phyloP scores from a whole-genome alignment of 2,113 vertebrate genomes.

The Aplodontia rufa region DNA sequence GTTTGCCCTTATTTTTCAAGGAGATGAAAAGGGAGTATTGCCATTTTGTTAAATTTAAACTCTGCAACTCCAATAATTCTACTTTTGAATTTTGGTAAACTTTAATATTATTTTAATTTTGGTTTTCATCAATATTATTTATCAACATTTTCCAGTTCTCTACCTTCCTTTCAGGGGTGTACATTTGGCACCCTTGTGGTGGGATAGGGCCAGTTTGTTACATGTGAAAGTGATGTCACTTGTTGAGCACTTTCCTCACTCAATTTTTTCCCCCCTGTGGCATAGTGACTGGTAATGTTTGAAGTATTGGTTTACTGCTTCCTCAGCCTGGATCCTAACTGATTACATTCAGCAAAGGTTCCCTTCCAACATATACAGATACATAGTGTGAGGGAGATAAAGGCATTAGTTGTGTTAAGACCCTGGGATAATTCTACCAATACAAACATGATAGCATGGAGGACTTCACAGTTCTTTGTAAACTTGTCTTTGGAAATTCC shows the following conservation, averaged over 20 bases:
- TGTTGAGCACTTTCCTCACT: not conserved
- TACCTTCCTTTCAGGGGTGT: not conserved
- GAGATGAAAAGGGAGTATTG: not conserved
- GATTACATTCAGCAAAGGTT: not conserved
- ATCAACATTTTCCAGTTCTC: not conserved
- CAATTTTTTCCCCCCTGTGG: not conserved
- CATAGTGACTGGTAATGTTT: not conserved
- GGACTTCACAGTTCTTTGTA: not conserved
- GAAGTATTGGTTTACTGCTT: not conserved
- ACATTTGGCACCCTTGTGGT: not conserved
- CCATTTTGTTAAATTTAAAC: not conserved
- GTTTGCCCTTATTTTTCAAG: not conserved
- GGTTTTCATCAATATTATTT: not conserved
- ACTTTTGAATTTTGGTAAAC: not conserved
- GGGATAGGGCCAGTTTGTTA: not conserved
- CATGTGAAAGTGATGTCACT: not conserved
- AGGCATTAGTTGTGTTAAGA: not conserved
- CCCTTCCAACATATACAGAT: not conserved
- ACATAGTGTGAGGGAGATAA: not conserved
- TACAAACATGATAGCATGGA: not conserved
- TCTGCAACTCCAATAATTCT: not conserved
- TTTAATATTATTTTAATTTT: not conserved
- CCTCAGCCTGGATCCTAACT: not conserved
- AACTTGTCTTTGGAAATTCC: not conserved
- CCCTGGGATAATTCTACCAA: not conserved